Conservation (phyloP, 2,888 invertebrate genomes). For the Tenthredo distinguenda region DNA sequence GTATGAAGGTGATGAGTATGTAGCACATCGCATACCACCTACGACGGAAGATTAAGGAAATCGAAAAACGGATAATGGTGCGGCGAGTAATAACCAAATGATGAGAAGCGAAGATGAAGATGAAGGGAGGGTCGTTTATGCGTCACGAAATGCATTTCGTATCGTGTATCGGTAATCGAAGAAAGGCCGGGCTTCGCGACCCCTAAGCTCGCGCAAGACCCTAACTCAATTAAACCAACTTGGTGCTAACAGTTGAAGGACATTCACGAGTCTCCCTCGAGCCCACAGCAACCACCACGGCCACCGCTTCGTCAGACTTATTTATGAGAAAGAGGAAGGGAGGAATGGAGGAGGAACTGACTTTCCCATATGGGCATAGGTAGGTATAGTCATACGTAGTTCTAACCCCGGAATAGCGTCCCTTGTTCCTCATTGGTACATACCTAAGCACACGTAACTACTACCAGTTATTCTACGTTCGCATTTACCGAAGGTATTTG, state of each 20-base stretch:
- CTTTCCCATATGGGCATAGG: background rate
- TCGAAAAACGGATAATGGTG: background rate
- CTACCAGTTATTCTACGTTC: background rate
- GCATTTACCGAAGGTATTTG: background rate
- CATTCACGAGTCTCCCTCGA: slow-evolving; percentile 29
- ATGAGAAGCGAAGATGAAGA: background rate
- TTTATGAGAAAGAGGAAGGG: slow-evolving; percentile 8
- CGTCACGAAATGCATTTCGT: slow-evolving; percentile 55
- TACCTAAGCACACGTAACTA: background rate
- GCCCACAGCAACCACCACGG: slow-evolving; percentile 4
- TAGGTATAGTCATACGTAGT: background rate
- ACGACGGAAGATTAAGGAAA: background rate
- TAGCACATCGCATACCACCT: background rate
- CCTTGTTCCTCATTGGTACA: slow-evolving; percentile 1
- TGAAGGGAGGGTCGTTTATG: slow-evolving; percentile 43
- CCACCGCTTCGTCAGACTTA: background rate
- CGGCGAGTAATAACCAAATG: background rate
- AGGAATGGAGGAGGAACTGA: background rate
- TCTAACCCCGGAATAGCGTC: background rate
- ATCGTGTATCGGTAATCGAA: slow-evolving; percentile 61
- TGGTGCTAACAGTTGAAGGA: slow-evolving; percentile 42
- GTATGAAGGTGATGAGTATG: background rate
- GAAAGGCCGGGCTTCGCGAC: slow-evolving; percentile 51
- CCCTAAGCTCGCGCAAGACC: slow-evolving; percentile 8
- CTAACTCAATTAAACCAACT: slow-evolving; percentile 51